A percentile compares a stretch with the other conserved stretches of the same genome.
These are phyloP conservation scores for Crypturellus tataupa DNA, from an alignment of 2,797 vertebrate species.

Conservation along the genomic window DNA sequence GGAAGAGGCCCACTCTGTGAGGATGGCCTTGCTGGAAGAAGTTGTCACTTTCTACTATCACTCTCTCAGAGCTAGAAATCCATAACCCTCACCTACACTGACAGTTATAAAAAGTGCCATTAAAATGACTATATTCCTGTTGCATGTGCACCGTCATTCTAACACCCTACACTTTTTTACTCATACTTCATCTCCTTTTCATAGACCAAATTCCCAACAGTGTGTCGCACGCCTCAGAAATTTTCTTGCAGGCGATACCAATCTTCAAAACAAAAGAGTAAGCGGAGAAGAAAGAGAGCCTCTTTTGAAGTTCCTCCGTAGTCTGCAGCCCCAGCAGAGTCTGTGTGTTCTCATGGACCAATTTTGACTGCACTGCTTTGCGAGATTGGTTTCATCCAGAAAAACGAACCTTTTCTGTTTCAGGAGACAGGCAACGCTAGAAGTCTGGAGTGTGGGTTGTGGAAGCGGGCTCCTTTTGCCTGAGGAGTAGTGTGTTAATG, in stretches of 20 bases:
- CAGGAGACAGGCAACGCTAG: neutral
- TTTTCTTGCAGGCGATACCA: neutral
- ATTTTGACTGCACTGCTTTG: neutral
- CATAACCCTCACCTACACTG: neutral
- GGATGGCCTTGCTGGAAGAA: neutral
- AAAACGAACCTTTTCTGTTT: neutral
- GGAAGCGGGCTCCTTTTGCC: slow-evolving; percentile 11
- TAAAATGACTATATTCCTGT: neutral
- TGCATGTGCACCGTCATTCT: neutral
- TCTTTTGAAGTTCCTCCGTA: neutral
- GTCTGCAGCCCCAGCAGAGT: neutral
- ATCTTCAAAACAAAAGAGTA: neutral
- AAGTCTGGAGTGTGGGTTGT: slow-evolving; percentile 19
- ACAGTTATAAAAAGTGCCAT: slow-evolving; percentile 14
- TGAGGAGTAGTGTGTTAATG: slow-evolving; percentile 39
- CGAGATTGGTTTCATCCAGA: neutral
- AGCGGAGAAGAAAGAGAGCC: neutral
- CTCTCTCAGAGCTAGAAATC: slow-evolving; percentile 7
- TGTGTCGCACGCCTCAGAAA: slow-evolving; percentile 11
- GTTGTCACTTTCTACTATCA: neutral
- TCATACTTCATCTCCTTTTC: slow-evolving; percentile 27
- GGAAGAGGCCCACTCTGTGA: neutral
- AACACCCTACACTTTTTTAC: slow-evolving; percentile 26
- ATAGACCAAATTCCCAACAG: neutral
- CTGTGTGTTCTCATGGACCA: neutral